phyloP scores from a whole-genome alignment of 2,888 invertebrate genomes.

The Argyresthia albistria region DNA sequence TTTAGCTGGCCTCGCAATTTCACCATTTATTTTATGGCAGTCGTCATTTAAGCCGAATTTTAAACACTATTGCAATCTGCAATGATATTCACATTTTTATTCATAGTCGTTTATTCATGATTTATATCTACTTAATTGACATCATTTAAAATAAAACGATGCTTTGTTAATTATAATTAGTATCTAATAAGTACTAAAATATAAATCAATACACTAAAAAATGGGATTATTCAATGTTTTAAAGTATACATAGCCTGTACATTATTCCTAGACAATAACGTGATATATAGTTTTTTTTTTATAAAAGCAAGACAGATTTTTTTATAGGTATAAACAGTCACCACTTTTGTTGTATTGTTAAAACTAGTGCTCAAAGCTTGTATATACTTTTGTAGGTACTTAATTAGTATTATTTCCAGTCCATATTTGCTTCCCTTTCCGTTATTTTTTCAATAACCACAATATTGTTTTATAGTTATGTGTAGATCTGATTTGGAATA shows the following conservation, averaged over 20 bases:
- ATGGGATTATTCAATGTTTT: too few species aligned
- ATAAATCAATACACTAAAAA: too few species aligned
- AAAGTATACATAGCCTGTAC: too few species aligned
- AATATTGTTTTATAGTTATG: not conserved
- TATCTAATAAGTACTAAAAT: too few species aligned
- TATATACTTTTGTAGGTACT: slow-evolving; percentile 9
- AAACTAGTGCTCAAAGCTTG: slow-evolving; percentile 19
- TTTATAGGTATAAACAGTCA: not conserved
- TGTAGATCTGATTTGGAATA: slow-evolving; percentile 3
- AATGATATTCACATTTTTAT: too few species aligned
- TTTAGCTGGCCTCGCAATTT: not conserved
- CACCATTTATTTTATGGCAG: not conserved
- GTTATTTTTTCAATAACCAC: not conserved
- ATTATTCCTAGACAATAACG: too few species aligned
- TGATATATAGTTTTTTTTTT: too few species aligned
- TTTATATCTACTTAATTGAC: too few species aligned
- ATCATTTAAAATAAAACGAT: too few species aligned
- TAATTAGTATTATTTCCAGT: not conserved
- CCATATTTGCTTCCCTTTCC: not conserved
- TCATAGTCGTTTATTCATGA: too few species aligned
- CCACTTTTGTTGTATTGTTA: not conserved
- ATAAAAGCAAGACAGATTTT: not conserved
- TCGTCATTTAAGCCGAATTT: not conserved
- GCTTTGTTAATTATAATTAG: too few species aligned
- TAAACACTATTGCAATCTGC: not conserved